Conservation (phyloP, 2,888 invertebrate species). For the Sphinx pinastri region DNA sequence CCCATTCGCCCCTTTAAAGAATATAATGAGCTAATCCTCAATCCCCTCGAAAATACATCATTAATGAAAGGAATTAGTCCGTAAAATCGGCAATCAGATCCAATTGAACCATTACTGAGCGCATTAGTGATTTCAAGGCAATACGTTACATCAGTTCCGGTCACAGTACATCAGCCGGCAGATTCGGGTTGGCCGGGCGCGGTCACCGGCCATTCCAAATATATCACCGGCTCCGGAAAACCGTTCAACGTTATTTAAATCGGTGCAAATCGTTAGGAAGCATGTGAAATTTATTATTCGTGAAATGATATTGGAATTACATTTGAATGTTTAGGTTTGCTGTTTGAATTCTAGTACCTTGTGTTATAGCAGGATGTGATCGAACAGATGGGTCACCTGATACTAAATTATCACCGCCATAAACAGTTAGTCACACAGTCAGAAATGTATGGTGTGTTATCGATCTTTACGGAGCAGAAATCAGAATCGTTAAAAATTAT, state of each 20-base stretch:
- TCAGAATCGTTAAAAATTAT: not conserved
- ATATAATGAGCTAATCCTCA: not conserved
- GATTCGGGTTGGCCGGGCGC: constrained; percentile 1
- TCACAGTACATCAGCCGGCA: constrained; percentile 9
- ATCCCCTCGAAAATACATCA: not conserved
- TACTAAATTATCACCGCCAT: too few relatives aligned
- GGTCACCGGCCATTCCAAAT: not conserved
- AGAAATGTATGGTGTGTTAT: not conserved
- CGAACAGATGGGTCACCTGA: too few relatives aligned
- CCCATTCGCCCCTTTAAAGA: too few relatives aligned
- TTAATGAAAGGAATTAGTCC: constrained; percentile 4
- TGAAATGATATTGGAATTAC: not conserved
- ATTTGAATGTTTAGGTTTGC: not conserved
- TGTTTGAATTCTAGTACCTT: not conserved
- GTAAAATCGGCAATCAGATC: constrained; percentile 8
- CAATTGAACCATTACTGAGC: constrained; percentile 1
- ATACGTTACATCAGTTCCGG: constrained; percentile 14
- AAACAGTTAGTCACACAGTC: too few relatives aligned
- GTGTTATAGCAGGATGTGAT: not conserved
- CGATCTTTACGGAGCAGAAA: not conserved
- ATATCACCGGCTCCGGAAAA: constrained; percentile 17
- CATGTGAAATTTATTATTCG: not conserved
- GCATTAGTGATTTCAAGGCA: not conserved
- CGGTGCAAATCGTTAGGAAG: constrained; percentile 23
- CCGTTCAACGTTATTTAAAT: constrained; percentile 9